A percentile compares a stretch with the other conserved stretches of the same genome.
phyloP scores from a whole-genome alignment of 2,113 vertebrate species.

The Mohoua ochrocephala region DNA sequence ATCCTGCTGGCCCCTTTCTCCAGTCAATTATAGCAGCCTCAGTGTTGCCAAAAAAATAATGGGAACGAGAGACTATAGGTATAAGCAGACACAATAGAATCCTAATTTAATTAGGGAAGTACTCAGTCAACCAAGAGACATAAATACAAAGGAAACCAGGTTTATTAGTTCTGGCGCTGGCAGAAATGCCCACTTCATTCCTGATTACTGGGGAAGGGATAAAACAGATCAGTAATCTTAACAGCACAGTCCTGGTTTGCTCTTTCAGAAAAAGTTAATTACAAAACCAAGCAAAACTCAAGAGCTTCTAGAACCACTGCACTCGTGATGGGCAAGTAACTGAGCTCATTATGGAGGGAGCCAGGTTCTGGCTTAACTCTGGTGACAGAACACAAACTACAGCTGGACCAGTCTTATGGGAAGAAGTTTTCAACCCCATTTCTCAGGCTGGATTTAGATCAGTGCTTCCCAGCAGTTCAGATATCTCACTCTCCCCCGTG shows the following conservation, averaged over 20 bases:
- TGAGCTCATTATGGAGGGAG: background rate
- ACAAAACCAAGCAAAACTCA: background rate
- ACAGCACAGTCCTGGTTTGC: background rate
- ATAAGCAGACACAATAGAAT: slow-evolving; percentile 44
- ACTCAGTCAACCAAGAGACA: slow-evolving; percentile 45
- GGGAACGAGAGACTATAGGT: slow-evolving; percentile 17
- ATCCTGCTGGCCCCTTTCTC: background rate
- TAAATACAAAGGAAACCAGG: slow-evolving; percentile 41
- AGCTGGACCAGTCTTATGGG: background rate
- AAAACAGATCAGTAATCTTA: background rate
- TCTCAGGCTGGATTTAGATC: too few species aligned
- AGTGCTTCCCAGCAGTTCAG: background rate
- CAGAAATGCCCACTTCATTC: background rate
- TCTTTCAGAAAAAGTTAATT: background rate
- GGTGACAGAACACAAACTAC: background rate
- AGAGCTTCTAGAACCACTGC: background rate
- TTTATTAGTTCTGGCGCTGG: slow-evolving; percentile 47
- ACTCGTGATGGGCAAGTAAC: accelerated
- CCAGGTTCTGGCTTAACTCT: background rate
- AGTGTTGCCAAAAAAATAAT: background rate
- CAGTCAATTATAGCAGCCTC: slow-evolving; percentile 13
- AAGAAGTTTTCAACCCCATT: background rate
- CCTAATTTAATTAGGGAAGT: slow-evolving; percentile 50
- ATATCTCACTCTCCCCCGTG: accelerated
- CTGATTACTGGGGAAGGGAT: background rate